Base-by-base conservation (phyloP, 35 echinoderm and acorn worm species). In the Heliocidaris erythrogramma region DNA sequence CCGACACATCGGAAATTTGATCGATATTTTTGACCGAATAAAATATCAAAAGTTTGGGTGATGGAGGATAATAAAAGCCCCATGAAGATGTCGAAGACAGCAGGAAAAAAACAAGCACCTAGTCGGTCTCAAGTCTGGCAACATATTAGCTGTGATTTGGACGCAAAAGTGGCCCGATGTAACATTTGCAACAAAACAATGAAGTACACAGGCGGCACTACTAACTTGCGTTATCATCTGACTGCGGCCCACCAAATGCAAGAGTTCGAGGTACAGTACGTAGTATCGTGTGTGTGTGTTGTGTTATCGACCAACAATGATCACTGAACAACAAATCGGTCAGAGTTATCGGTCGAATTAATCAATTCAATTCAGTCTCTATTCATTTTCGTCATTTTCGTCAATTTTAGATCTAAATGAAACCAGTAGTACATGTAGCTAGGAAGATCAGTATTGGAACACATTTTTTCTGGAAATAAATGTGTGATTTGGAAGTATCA, bases 1-100 rank as follows among this genome's bases (percentile, higher is more conserved):
- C 48, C 91, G 91, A 92, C 91, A 50, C 91, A 92, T 92, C 91
- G 91, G 24, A 52, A 92, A 92, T 92, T 92, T 92, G 91, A 92
- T 92, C 91, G 91, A 92, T 92, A 92, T 92, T 50, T 92, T 59
- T 78, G 65, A 92, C 91, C 91, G 48, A 92, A 92, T 13, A 52
- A 48, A 52, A 24, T 29, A 27, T 16, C 16, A 13, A 30, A 50
- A 50, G 49, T 52, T 49, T 92, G 3, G 48, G 13, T 10, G 29
- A 49, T 52, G 91, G 47, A 59, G 13, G 49, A 49, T 9, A 32
- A 1, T 56, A 30, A 89, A 89, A 92, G 9, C 48, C 27, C 49
- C 49, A 30, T 13, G 47, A 92, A 56, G n/a, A 92, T 92, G 49
- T 59, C 91, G 8, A 92, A 92, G n/a, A 21, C 91, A 92, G 49